Evolutionary conservation across 2,113 vertebrate species (phyloP), one percentile per base, ranked within the genome.

Genomic region (Mormoops blainvillei): DNA sequence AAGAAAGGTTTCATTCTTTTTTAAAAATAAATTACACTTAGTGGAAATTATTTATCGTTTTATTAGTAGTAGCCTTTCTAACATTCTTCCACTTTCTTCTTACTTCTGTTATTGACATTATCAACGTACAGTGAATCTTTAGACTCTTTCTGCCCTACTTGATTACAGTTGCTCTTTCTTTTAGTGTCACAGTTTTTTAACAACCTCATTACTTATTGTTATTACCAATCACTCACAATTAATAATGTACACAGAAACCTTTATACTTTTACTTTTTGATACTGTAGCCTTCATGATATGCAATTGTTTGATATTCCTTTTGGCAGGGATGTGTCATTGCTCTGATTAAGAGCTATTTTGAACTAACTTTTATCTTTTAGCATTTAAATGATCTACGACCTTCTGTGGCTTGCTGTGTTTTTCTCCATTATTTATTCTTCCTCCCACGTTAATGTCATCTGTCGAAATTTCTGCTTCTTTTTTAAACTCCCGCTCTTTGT

Each of bases 301-400:
- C 82, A 85, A 91, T 83, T 91, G 50, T 89, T 89, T 97, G 87
- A 83, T 94, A 97, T 76, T 83, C 7, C 4, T 71, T 86, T 91
- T 52, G 61, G 56, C 45, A 94, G 36, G 97, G 74, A 94, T 76
- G 63, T 95, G 96, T 95, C 88, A 89, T 81, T 87, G 13, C 71
- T 83, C 77, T 96, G 54, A 89, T 65, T 90, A 91, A 77, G 91
- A 98, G 45, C 56, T 95, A 80, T 91, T 97, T 91, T 98, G 82
- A 98, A 93, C 61, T 81, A 82, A 31, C 96, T 97, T 97, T 98
- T 91, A 97, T 97, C 88, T 91, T 96, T 80, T 36, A 95, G n/a
- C 82, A 84, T 89, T 91, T 93, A 96, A 96, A 58, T 94, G 63
- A 96, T 94, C 94, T 89, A 94, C 88, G 61, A 89, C 65, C 93